These are phyloP conservation scores for Eledone cirrhosa DNA, from an alignment of 2,888 invertebrate genomes.

Conservation along the genomic window DNA sequence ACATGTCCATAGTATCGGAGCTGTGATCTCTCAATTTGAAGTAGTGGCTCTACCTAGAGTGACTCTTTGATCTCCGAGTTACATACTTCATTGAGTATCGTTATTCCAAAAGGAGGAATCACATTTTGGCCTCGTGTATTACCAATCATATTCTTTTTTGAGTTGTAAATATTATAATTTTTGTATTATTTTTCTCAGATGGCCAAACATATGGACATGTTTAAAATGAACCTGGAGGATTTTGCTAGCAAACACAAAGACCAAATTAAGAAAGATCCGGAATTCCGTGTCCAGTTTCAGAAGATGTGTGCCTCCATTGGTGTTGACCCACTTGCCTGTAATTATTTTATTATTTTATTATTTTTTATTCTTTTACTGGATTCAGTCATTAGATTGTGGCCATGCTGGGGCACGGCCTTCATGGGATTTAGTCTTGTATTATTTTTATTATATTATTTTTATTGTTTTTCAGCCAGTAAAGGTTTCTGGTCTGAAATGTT, in stretches of 20 bases:
- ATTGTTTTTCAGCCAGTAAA: slow-evolving; percentile 67
- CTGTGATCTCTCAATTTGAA: no score
- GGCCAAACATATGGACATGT: slow-evolving; percentile 92
- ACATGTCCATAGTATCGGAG: no score
- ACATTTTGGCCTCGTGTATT: no score
- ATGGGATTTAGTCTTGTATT: neutral
- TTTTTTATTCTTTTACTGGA: neutral
- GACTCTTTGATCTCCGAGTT: neutral
- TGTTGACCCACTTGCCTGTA: slow-evolving; percentile 96
- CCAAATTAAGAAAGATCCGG: slow-evolving; percentile 93
- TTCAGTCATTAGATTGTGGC: no score
- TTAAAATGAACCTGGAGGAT: slow-evolving; percentile 89
- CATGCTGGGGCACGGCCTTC: no score
- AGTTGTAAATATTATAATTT: no score
- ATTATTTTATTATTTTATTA: slow-evolving; percentile 54
- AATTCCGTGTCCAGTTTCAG: slow-evolving; percentile 94
- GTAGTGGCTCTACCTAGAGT: no score
- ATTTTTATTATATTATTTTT: neutral
- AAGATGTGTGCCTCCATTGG: slow-evolving; percentile 99
- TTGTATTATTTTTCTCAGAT: slow-evolving; percentile 66
- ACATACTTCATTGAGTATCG: no score
- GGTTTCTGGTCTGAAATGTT: slow-evolving; percentile 95
- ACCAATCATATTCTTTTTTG: no score
- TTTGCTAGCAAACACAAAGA: slow-evolving; percentile 94
- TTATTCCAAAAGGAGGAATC: no score